These are phyloP conservation scores for Labeo calbasu DNA, from an alignment of 2,797 vertebrate genomes.

Conservation along the genomic window DNA sequence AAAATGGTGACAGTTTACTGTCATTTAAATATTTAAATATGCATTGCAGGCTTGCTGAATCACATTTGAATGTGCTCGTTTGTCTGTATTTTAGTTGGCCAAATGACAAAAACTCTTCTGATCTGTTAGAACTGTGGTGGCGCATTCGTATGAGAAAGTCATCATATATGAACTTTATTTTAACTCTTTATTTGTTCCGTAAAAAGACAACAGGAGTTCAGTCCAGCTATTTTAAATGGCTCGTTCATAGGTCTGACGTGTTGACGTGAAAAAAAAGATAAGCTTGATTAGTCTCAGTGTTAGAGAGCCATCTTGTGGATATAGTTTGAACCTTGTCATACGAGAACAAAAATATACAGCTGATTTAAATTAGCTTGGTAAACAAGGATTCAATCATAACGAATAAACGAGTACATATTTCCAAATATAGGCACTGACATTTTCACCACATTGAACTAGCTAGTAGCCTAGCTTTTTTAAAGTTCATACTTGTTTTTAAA, in stretches of 20 bases:
- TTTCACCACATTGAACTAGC: neutral
- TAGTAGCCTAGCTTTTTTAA: too few relatives aligned
- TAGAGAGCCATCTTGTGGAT: constrained; percentile 51
- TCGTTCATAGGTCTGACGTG: neutral
- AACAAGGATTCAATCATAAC: neutral
- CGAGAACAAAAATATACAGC: neutral
- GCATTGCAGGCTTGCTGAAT: neutral
- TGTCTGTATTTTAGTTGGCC: neutral
- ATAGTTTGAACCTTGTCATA: neutral
- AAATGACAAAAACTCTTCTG: neutral
- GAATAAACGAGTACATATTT: neutral
- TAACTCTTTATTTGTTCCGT: neutral
- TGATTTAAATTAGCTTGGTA: neutral
- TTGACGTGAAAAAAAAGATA: neutral
- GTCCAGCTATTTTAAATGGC: neutral
- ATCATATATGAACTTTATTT: neutral
- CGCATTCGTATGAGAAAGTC: neutral
- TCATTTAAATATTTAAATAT: neutral
- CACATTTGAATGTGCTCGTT: neutral
- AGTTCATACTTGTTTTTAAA: neutral
- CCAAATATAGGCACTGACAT: neutral
- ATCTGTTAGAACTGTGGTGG: neutral
- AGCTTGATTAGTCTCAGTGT: neutral
- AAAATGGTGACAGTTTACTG: neutral
- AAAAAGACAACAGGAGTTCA: neutral